Evolutionary conservation across 2,888 invertebrate genomes (phyloP).

Genomic region (Campoplex nolae): DNA sequence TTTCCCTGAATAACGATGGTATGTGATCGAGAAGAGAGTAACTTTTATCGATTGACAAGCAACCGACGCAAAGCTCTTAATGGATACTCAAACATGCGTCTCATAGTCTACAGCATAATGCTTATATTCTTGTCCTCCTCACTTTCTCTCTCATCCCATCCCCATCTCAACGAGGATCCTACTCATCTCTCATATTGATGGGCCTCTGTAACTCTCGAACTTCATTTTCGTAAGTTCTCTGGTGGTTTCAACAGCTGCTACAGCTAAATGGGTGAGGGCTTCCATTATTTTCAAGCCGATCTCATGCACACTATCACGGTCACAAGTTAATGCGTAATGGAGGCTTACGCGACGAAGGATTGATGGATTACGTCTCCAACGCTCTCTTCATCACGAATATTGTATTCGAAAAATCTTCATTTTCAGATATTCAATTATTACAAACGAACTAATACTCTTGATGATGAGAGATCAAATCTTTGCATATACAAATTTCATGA

Average conservation of each 20-base stretch:
- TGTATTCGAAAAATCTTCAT: neutral
- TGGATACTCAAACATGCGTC: slow-evolving; percentile 80
- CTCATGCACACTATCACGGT: slow-evolving; percentile 15
- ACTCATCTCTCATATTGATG: slow-evolving; percentile 35
- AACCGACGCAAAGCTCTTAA: slow-evolving; percentile 79
- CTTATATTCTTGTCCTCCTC: slow-evolving; percentile 63
- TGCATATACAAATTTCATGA: neutral
- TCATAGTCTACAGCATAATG: slow-evolving; percentile 49
- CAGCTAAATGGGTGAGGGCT: slow-evolving; percentile 67
- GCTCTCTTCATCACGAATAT: neutral
- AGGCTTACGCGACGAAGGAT: slow-evolving; percentile 14
- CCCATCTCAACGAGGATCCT: slow-evolving; percentile 11
- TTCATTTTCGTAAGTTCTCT: slow-evolving; percentile 77
- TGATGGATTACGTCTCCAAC: slow-evolving; percentile 22
- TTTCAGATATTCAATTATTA: neutral
- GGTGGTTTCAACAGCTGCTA: slow-evolving; percentile 69
- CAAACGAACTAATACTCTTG: neutral
- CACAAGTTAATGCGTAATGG: slow-evolving; percentile 42
- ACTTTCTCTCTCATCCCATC: slow-evolving; percentile 15
- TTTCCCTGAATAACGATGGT: slow-evolving; percentile 12
- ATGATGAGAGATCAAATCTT: neutral
- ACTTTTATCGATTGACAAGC: slow-evolving; percentile 79
- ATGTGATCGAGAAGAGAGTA: slow-evolving; percentile 55
- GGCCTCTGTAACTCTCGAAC: slow-evolving; percentile 75
- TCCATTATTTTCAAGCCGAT: slow-evolving; percentile 74